Conservation (phyloP, 2,797 vertebrate species). For the Glossophaga mutica region DNA sequence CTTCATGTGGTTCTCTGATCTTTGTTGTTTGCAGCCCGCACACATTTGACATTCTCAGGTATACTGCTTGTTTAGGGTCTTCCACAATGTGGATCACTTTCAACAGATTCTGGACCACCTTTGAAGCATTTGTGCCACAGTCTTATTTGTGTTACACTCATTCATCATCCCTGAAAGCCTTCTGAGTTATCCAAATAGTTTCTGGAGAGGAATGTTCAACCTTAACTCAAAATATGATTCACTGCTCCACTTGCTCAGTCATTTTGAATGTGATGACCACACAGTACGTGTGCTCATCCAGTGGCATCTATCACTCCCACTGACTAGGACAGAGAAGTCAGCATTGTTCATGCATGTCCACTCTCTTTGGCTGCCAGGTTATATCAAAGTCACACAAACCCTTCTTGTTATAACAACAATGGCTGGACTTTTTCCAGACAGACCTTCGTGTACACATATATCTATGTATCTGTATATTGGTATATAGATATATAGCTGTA, state of each 20-base stretch:
- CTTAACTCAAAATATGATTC: background rate
- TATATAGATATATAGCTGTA: background rate
- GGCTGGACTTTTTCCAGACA: too few relatives aligned
- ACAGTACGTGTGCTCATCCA: background rate
- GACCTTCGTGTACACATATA: background rate
- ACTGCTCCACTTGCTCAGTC: background rate
- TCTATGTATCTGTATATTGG: background rate
- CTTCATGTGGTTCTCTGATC: background rate
- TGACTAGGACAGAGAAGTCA: background rate
- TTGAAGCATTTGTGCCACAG: background rate
- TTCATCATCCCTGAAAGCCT: background rate
- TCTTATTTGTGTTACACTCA: background rate
- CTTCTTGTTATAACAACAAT: too few relatives aligned
- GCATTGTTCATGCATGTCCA: background rate
- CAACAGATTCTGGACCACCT: background rate
- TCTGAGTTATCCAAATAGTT: background rate
- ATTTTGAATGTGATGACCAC: background rate
- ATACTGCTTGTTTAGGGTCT: background rate
- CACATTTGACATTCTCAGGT: background rate
- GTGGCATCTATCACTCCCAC: too few relatives aligned
- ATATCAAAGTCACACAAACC: background rate
- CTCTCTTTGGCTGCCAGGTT: background rate
- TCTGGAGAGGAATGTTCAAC: background rate
- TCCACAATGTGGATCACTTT: background rate
- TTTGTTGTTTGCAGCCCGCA: background rate